phyloP scores from a whole-genome alignment of 2,113 vertebrate species.

The Oreochromis aureus region DNA sequence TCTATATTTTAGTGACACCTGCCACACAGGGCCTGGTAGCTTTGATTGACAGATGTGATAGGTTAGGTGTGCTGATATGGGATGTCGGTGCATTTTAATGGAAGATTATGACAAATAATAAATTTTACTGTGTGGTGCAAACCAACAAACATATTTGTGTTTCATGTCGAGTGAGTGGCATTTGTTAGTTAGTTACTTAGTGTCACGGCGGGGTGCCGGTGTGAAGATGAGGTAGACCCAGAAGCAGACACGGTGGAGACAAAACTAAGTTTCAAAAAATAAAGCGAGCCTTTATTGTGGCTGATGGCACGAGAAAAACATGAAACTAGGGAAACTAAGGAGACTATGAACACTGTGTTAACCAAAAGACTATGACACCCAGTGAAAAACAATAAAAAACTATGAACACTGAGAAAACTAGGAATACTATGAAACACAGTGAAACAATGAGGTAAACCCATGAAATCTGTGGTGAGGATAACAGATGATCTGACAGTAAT shows the following conservation, averaged over 20 bases:
- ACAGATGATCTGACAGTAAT: too few relatives aligned
- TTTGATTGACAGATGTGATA: background rate
- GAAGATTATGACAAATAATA: background rate
- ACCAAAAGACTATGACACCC: too few relatives aligned
- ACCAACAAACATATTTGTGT: background rate
- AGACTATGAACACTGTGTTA: background rate
- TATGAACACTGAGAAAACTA: too few relatives aligned
- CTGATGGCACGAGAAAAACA: background rate
- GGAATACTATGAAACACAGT: too few relatives aligned
- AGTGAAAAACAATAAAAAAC: too few relatives aligned
- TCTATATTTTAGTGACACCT: background rate
- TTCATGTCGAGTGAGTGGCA: background rate
- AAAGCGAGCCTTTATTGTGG: background rate
- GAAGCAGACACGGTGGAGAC: background rate
- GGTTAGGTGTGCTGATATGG: background rate
- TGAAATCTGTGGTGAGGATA: too few relatives aligned
- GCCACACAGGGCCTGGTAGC: background rate
- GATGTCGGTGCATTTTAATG: background rate
- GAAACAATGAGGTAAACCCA: too few relatives aligned
- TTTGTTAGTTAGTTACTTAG: background rate
- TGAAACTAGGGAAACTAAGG: background rate
- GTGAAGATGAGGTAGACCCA: background rate
- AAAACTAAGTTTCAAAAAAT: background rate
- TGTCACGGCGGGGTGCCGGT: background rate
- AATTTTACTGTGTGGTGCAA: background rate